Base-by-base conservation (phyloP, 2,113 vertebrate species). In the Zapornia atra region DNA sequence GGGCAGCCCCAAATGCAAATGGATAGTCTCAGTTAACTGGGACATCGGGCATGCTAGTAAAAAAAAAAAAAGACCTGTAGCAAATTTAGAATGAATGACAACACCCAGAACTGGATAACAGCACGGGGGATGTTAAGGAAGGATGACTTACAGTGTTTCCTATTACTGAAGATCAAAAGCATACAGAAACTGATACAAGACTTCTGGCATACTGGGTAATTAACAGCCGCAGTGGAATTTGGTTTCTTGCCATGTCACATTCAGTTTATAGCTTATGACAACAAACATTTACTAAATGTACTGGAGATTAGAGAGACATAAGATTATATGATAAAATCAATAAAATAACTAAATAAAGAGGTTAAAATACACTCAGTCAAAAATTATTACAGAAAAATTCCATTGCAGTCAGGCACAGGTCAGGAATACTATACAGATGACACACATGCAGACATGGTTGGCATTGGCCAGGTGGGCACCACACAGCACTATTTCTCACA, bases 211-310 rank as follows among this genome's bases (percentile, higher is more conserved):
- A 56, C 54, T 70, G 81, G 40, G 63, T 91, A 94, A 96, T 95
- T 93, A 96, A 92, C 44, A 68, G 86, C 65, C 88, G 70, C n/a
- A 72, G 81, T 5, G 56, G 86, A 96, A 85, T 94, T 76, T 95
- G 91, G 83, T 94, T 86, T 85, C 83, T 89, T 91, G 94, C 88
- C 86, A 92, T 59, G 78, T 91, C 73, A 87, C 70, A 69, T 92
- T 93, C 80, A 73, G 66, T 82, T 94, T 89, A 93, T 54, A 92
- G 81, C 54, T 95, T 89, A 80, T 51, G 78, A 94, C 80, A 96
- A 94, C 91, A 96, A 95, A 87, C 70, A 80, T 85, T 93, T 93
- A 92, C 77, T 94, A 90, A 96, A 94, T 61, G 78, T 75, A 76
- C 90, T 84, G 86, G 88, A 87, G 66, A 94, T 91, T 69, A 94